A percentile compares a stretch with the other conserved stretches of the same genome.
phyloP scores from a whole-genome alignment of 1,140 invertebrate species.

The Radopholus similis region DNA sequence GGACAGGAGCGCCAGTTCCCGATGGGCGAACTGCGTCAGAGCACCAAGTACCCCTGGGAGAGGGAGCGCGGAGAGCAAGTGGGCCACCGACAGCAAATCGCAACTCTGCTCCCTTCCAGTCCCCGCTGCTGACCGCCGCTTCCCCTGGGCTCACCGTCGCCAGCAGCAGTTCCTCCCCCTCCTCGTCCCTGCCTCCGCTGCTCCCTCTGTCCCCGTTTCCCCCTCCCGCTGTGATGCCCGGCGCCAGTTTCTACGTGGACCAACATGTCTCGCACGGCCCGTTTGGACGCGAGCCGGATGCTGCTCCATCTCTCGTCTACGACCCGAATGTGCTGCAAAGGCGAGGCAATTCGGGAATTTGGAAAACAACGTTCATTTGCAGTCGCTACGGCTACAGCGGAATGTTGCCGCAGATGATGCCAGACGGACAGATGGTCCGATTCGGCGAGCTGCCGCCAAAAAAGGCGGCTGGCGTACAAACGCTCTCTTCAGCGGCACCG shows the following conservation, averaged over 20 bases:
- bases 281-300: slow-evolving; percentile 28
- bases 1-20: slow-evolving; percentile 10
- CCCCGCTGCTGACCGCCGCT: background rate
- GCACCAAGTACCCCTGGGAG: slow-evolving; percentile 11
- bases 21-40: background rate
- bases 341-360: background rate
- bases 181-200: background rate
- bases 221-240: slow-evolving; percentile 14
- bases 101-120: background rate
- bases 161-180: background rate
- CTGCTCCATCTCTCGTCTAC: slow-evolving; percentile 12
- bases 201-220: background rate
- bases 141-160: background rate
- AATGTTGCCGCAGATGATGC: slow-evolving; percentile 7
- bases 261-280: slow-evolving; percentile 30
- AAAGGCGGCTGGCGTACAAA: background rate
- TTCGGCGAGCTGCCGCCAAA: background rate
- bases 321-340: slow-evolving; percentile 33
- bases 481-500: background rate
- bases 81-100: background rate
- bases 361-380: background rate
- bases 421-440: background rate
- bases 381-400: slow-evolving; percentile 25
- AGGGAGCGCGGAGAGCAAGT: background rate
- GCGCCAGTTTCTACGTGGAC: slow-evolving; percentile 29